Evolutionary conservation across 2,888 invertebrate genomes (phyloP).

Genomic region (Calephelis perditalis): DNA sequence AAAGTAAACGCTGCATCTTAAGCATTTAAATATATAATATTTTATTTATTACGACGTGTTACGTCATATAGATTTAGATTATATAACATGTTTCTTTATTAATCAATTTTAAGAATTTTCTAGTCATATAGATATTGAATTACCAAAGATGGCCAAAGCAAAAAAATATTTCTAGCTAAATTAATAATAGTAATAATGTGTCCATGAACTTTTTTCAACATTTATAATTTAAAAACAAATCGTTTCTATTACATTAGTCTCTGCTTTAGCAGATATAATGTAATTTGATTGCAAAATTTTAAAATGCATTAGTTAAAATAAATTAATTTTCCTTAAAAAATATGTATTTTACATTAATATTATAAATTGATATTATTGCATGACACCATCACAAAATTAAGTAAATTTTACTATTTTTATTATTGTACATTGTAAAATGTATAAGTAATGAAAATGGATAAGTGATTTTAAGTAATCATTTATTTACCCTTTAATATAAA

Average conservation of each 20-base stretch:
- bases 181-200: too few relatives aligned
- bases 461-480: too few relatives aligned
- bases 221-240: too few relatives aligned
- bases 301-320: slow-evolving; percentile 17
- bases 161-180: background rate
- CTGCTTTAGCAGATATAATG: background rate
- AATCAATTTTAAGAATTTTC: background rate
- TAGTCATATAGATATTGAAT: background rate
- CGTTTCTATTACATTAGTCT: too few relatives aligned
- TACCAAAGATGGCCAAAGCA: background rate
- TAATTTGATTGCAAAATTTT: slow-evolving; percentile 15
- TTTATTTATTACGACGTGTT: slow-evolving; percentile 1
- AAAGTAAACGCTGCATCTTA: background rate
- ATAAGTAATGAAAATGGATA: too few relatives aligned
- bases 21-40: slow-evolving; percentile 1
- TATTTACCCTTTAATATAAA: too few relatives aligned
- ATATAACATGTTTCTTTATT: background rate
- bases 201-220: too few relatives aligned
- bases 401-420: too few relatives aligned
- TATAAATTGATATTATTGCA: too few relatives aligned
- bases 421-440: too few relatives aligned
- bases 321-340: background rate
- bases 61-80: background rate
- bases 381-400: too few relatives aligned
- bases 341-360: too few relatives aligned